Percentiles rank a stretch among this genome's conserved stretches.
Conservation (phyloP, 2,888 invertebrate species). For the Stenodema calcarata region DNA sequence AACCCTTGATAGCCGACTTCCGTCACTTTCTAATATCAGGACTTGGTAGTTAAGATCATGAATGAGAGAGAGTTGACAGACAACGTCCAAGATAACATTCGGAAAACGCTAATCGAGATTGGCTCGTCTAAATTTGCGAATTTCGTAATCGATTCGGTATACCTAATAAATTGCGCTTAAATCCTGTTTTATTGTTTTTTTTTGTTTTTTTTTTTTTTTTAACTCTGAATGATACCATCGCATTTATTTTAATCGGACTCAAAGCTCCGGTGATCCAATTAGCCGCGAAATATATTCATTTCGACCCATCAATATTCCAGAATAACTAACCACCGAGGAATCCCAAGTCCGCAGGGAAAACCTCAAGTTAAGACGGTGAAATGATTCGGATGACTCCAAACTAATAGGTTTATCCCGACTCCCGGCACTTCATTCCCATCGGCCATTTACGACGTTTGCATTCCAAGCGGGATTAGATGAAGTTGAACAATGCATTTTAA, state of each 20-base stretch:
- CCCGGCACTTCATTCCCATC: neutral
- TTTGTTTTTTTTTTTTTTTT: too few species aligned
- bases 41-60: neutral
- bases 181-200: too few species aligned
- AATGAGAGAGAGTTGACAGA: neutral
- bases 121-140: neutral
- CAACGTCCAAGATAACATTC: neutral
- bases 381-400: neutral
- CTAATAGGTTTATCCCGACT: neutral
- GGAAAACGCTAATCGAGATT: neutral
- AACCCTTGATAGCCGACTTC: neutral
- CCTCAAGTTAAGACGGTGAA: neutral
- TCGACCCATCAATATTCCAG: neutral
- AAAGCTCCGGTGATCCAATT: too few species aligned
- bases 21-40: slow-evolving; percentile 1
- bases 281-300: too few species aligned
- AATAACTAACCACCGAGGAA: neutral
- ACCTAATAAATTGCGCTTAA: too few species aligned
- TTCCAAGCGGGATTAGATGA: neutral
- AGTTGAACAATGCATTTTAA: neutral
- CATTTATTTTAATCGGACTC: too few species aligned
- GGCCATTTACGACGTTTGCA: neutral
- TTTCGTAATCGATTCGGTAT: neutral
- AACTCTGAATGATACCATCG: too few species aligned
- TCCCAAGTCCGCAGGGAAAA: neutral